These are phyloP conservation scores for Onchidella celtica DNA, from an alignment of 2,888 invertebrate genomes.

Conservation along the genomic window DNA sequence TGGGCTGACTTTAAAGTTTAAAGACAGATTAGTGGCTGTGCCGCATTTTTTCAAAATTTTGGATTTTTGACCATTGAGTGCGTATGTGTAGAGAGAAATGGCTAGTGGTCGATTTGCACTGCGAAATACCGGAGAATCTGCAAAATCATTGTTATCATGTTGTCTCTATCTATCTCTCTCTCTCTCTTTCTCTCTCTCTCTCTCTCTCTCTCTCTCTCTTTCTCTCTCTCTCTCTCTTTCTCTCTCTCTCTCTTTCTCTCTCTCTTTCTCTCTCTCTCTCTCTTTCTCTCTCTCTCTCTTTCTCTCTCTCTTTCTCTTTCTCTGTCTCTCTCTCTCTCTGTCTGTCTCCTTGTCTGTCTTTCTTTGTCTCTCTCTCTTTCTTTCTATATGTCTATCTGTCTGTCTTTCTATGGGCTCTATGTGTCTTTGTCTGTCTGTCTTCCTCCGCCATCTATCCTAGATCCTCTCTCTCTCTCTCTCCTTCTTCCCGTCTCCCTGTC, in stretches of 20 bases:
- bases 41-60: too few relatives aligned
- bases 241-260: neutral
- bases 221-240: neutral
- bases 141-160: neutral
- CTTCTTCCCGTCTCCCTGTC: neutral
- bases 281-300: neutral
- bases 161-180: neutral
- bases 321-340: neutral
- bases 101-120: too few relatives aligned
- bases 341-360: neutral
- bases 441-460: too few relatives aligned
- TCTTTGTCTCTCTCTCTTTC: conserved; percentile 3
- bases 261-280: neutral
- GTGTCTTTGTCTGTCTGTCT: neutral
- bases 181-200: neutral
- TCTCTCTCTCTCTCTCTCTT: neutral
- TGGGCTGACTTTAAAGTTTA: too few relatives aligned
- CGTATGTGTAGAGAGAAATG: too few relatives aligned
- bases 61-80: too few relatives aligned
- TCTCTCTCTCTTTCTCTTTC: neutral
- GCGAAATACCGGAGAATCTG: too few relatives aligned
- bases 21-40: too few relatives aligned
- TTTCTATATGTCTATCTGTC: neutral
- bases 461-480: neutral
- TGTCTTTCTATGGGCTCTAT: neutral